These are phyloP conservation scores for Bubo bubo DNA, from an alignment of 2,113 vertebrate species.

Conservation along the genomic window DNA sequence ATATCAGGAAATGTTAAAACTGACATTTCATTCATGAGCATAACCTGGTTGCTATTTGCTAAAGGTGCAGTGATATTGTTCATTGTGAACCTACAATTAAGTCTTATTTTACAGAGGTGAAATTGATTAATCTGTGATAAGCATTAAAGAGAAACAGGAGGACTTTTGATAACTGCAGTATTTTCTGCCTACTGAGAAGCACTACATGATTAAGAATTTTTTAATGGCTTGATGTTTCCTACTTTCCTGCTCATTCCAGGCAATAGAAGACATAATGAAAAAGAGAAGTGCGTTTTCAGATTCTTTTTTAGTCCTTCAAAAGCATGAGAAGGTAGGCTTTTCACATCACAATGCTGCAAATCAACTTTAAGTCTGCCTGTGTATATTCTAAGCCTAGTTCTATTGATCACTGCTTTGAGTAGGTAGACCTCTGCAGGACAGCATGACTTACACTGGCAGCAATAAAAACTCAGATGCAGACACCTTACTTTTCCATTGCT, in stretches of 20 bases:
- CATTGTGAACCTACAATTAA: neutral
- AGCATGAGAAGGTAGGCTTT: neutral
- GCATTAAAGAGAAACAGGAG: neutral
- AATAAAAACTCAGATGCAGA: neutral
- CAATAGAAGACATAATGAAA: neutral
- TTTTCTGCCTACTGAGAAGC: neutral
- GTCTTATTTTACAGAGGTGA: neutral
- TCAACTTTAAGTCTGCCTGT: neutral
- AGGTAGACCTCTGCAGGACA: neutral
- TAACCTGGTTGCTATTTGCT: neutral
- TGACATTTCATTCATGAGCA: neutral
- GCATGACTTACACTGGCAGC: neutral
- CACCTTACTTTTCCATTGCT: neutral
- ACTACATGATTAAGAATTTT: neutral
- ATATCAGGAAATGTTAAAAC: neutral
- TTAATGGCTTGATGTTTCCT: neutral
- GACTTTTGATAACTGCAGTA: neutral
- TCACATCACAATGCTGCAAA: neutral
- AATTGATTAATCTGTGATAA: neutral
- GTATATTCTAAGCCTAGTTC: neutral
- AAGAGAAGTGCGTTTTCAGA: neutral
- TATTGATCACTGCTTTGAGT: neutral
- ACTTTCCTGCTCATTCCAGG: neutral
- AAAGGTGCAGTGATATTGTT: neutral
- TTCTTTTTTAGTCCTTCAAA: neutral